phyloP scores from a whole-genome alignment of 1,140 invertebrate genomes.

The Zaprionus ornatus region DNA sequence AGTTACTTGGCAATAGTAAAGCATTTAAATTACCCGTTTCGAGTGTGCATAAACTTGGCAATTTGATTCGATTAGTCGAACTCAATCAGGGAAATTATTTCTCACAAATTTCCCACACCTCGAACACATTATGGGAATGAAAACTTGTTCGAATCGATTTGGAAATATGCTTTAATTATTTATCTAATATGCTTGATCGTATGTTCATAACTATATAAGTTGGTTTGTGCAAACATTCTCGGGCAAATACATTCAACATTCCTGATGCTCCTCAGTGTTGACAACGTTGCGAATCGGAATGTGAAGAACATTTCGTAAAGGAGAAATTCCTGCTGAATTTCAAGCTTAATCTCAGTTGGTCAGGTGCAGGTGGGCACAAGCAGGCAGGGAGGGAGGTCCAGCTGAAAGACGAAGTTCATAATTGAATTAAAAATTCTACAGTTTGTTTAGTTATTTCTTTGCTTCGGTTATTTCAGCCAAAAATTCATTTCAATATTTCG shows the following conservation, averaged over 20 bases:
- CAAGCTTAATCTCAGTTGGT: no score
- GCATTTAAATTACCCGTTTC: not conserved
- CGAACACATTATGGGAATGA: not conserved
- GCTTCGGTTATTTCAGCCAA: not conserved
- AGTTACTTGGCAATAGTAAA: not conserved
- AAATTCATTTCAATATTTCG: slow-evolving; percentile 38
- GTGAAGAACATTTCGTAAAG: not conserved
- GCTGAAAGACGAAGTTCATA: slow-evolving; percentile 27
- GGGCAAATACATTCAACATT: not conserved
- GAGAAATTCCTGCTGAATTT: not conserved
- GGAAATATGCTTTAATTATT: not conserved
- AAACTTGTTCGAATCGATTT: not conserved
- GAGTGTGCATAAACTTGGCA: not conserved
- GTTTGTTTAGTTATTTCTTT: slow-evolving; percentile 10
- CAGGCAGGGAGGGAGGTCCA: not conserved
- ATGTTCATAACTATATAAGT: not conserved
- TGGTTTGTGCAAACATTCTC: not conserved
- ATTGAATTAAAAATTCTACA: slow-evolving; percentile 56
- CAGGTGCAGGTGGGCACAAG: not conserved
- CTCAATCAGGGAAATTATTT: not conserved
- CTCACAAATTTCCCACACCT: not conserved
- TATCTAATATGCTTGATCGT: not conserved
- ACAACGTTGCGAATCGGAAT: not conserved
- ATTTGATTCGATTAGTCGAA: not conserved
- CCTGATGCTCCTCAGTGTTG: not conserved